Evolutionary conservation across 2,888 invertebrate genomes (phyloP).

Genomic region (Brachynemurus nebulosus): DNA sequence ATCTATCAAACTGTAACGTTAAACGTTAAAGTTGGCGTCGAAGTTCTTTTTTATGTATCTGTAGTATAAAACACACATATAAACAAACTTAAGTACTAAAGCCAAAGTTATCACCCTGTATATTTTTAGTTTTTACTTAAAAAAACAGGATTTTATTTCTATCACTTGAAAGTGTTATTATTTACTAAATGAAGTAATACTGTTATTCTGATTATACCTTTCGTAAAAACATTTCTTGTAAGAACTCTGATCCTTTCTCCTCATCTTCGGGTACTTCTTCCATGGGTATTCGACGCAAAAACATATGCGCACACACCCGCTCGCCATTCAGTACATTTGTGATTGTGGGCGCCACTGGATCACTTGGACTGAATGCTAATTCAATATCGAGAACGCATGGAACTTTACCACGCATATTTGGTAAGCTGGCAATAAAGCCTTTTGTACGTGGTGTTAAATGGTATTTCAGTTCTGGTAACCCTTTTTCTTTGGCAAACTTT

Average conservation of each 20-base stretch:
- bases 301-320: slow-evolving; percentile 57
- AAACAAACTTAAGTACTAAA: no score
- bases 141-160: no score
- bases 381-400: slow-evolving; percentile 76
- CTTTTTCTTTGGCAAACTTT: slow-evolving; percentile 75
- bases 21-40: no score
- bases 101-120: no score
- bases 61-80: no score
- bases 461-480: slow-evolving; percentile 71
- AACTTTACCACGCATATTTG: slow-evolving; percentile 65
- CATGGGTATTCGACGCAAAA: slow-evolving; percentile 68
- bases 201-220: slow-evolving; percentile 42
- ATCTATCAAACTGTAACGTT: no score
- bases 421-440: slow-evolving; percentile 80
- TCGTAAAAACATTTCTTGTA: slow-evolving; percentile 65
- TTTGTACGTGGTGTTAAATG: slow-evolving; percentile 90
- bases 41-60: no score
- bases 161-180: no score
- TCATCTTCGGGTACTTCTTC: slow-evolving; percentile 66
- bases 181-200: neutral
- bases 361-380: slow-evolving; percentile 51
- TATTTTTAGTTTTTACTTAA: no score
- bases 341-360: slow-evolving; percentile 58
- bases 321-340: slow-evolving; percentile 61
- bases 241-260: slow-evolving; percentile 59